Base-by-base conservation (phyloP, 30 jellyfish, hydroid and myxozoan species). In the Hydractinia symbiolongicarpus region DNA sequence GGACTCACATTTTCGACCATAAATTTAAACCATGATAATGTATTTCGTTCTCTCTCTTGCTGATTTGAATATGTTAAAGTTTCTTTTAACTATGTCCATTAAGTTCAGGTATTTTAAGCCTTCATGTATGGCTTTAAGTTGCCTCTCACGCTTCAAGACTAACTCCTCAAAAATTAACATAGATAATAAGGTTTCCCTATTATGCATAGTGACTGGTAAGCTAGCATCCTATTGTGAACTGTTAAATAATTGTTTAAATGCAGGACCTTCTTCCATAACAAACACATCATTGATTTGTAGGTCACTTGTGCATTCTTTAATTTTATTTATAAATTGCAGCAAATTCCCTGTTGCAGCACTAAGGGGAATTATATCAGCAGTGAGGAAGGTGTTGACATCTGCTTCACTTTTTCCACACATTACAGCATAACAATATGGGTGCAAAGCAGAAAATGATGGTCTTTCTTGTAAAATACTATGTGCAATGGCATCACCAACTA, bases 161-260 rank as follows among this genome's bases (percentile, higher is more conserved):
- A 58, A 58, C 19, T 58, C 69, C 69, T 58, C 69, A 58, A 58
- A 58, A 58, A 58, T 58, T 58, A 58, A 58, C 69, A 58, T 58
- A 11, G 69, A 58, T 58, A 58, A 58, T 16, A 58, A 58, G 19
- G 15, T 58, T 58, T 58, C 44, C 44, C 69, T 58, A 16, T 58
- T 58, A 58, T 16, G 15, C 69, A 58, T 58, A 58, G 69, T 58
- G 69, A 58, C 69, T 16, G 69, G 0, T 58, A 16, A 11, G 69
- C 19, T 58, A 11, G 69, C 69, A 58, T 58, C 69, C 69, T 3
- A 58, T 58, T 58, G 69, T 13, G 19, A 58, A 58, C 69, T 58
- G 69, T 58, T 11, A 58, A 58, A 1, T 58, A 58, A 58, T 58
- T 58, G 69, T 11, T 58, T 3, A 16, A 58, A 58, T 58, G 69